Conservation (phyloP, 1,140 invertebrate species). For the Drosophila yakuba region DNA sequence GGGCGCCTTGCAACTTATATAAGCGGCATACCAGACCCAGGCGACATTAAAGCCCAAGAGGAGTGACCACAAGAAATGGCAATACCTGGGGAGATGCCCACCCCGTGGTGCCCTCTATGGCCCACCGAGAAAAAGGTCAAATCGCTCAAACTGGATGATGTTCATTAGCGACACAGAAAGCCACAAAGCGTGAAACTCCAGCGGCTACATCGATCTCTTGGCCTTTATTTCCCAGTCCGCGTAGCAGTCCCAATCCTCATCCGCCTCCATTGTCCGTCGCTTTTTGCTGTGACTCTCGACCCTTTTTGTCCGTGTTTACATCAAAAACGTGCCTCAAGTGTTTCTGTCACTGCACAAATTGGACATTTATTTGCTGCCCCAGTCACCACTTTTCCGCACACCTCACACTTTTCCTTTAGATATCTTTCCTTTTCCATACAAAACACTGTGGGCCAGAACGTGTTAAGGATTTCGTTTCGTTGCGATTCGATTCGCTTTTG, state of each 20-base stretch:
- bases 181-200: conserved; percentile 71
- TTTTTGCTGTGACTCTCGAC: conserved; percentile 66
- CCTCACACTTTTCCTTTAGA: conserved; percentile 1
- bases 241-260: conserved; percentile 1
- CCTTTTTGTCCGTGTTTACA: conserved; percentile 76
- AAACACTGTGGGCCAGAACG: conserved; percentile 71
- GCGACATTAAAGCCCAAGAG: conserved; percentile 76
- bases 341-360: conserved; percentile 81
- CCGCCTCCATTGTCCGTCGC: conserved; percentile 28
- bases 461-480: conserved; percentile 75
- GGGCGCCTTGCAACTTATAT: conserved; percentile 57
- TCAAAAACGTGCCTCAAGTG: conserved; percentile 81
- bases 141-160: conserved; percentile 75
- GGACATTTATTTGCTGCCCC: conserved; percentile 77
- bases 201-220: conserved; percentile 69
- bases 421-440: conserved; percentile 39
- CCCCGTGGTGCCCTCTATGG: conserved; percentile 13
- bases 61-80: conserved; percentile 76
- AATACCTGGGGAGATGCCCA: conserved; percentile 7
- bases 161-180: conserved; percentile 73
- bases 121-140: conserved; percentile 50
- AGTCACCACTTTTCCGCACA: conserved; percentile 39
- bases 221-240: not conserved
- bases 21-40: conserved; percentile 49
- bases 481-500: conserved; percentile 52